phyloP scores from a whole-genome alignment of 2,888 invertebrate genomes.

The Agelastica alni region DNA sequence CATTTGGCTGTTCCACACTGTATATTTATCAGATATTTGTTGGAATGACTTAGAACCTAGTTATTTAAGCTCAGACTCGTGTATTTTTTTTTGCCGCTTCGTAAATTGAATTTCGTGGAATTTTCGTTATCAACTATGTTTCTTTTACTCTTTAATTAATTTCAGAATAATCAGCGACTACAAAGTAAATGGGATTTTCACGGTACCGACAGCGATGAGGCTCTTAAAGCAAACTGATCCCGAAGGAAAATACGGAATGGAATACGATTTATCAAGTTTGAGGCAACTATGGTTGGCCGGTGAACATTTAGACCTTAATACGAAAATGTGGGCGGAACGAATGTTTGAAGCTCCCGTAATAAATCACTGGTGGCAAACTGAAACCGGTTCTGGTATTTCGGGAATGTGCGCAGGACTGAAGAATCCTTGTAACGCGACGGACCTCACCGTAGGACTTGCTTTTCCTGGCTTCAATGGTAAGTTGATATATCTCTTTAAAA shows the following conservation, averaged over 20 bases:
- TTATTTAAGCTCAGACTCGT: too few relatives aligned
- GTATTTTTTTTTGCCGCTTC: too few relatives aligned
- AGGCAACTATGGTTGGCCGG: constrained; percentile 83
- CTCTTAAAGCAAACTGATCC: constrained; percentile 84
- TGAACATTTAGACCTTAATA: constrained; percentile 91
- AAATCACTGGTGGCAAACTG: constrained; percentile 98
- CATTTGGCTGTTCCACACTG: too few relatives aligned
- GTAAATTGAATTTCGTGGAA: too few relatives aligned
- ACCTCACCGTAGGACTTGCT: constrained; percentile 76
- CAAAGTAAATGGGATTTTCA: constrained; percentile 81
- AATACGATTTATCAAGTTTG: constrained; percentile 73
- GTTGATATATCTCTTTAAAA: too few relatives aligned
- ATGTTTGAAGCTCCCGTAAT: constrained; percentile 75
- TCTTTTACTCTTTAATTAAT: too few relatives aligned
- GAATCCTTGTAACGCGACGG: constrained; percentile 64
- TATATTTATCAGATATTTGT: too few relatives aligned
- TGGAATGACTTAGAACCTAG: too few relatives aligned
- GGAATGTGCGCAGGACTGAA: constrained; percentile 79
- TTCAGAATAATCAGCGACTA: constrained; percentile 84
- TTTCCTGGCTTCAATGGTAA: constrained; percentile 87
- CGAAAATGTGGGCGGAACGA: constrained; percentile 76
- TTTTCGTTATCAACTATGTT: too few relatives aligned
- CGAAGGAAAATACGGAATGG: constrained; percentile 66
- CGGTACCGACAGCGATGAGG: constrained; percentile 88
- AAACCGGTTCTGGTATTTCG: constrained; percentile 89